These are phyloP conservation scores for Electrona antarctica DNA, from an alignment of 2,113 vertebrate species.

Conservation along the genomic window DNA sequence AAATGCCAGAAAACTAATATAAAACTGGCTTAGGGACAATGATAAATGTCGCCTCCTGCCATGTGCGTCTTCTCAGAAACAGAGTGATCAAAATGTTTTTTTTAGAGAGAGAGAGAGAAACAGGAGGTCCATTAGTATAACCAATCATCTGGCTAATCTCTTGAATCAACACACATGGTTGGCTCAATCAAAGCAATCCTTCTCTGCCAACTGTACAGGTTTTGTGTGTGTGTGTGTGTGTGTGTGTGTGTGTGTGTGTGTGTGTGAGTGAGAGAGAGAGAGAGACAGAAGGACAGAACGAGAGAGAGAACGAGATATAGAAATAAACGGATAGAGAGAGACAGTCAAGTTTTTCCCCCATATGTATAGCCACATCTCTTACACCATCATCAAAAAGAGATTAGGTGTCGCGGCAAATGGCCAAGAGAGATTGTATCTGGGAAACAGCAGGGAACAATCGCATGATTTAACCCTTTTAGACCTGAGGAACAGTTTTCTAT, in stretches of 20 bases:
- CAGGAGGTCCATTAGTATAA: slow-evolving; percentile 69
- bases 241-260: background rate
- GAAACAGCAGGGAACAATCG: slow-evolving; percentile 80
- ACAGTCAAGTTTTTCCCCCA: slow-evolving; percentile 59
- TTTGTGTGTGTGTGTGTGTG: slow-evolving; percentile 23
- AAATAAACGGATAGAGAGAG: background rate
- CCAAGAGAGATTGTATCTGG: slow-evolving; percentile 77
- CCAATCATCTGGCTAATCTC: slow-evolving; percentile 71
- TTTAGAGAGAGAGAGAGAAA: slow-evolving; percentile 32
- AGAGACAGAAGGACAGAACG: slow-evolving; percentile 22
- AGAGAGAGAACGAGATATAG: slow-evolving; percentile 26
- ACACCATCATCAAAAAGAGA: slow-evolving; percentile 82
- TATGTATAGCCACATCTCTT: slow-evolving; percentile 77
- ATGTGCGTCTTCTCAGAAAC: slow-evolving; percentile 43
- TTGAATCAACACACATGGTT: slow-evolving; percentile 67
- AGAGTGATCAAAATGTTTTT: slow-evolving; percentile 47
- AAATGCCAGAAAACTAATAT: slow-evolving; percentile 29
- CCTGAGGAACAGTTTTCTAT: too few relatives aligned
- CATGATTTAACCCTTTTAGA: slow-evolving; percentile 84
- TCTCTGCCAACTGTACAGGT: slow-evolving; percentile 63
- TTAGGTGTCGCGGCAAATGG: slow-evolving; percentile 80
- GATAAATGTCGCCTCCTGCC: slow-evolving; percentile 41
- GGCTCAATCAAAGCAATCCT: slow-evolving; percentile 61
- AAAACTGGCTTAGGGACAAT: slow-evolving; percentile 25
- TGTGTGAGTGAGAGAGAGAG: background rate